Evolutionary conservation across 2,888 invertebrate species (phyloP).

Genomic region (Ophioninae sp.): DNA sequence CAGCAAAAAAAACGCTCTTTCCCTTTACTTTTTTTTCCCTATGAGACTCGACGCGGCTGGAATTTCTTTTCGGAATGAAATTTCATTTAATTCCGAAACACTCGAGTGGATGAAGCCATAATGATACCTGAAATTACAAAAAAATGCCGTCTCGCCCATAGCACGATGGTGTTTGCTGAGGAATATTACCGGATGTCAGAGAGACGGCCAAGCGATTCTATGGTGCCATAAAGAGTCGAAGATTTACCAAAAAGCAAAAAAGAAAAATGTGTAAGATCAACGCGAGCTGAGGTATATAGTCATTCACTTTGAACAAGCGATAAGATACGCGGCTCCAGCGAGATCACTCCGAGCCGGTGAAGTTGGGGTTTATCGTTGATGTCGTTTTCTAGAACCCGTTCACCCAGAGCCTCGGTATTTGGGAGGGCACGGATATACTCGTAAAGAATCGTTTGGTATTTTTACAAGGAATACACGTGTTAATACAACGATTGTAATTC

Average conservation of each 20-base stretch:
- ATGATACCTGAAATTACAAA: too few relatives aligned
- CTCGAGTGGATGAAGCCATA: too few relatives aligned
- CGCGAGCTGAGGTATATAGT: constrained; percentile 21
- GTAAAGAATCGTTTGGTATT: too few relatives aligned
- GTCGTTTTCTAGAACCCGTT: constrained; percentile 25
- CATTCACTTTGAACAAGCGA: constrained; percentile 47
- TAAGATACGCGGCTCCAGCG: constrained; percentile 42
- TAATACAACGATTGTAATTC: too few relatives aligned
- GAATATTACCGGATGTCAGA: constrained; percentile 28
- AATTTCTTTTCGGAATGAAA: too few relatives aligned
- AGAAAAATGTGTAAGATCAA: constrained; percentile 1
- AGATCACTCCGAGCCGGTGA: constrained; percentile 10
- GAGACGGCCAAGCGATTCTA: constrained; percentile 14
- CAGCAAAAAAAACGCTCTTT: too few relatives aligned
- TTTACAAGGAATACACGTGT: too few relatives aligned
- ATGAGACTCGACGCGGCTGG: too few relatives aligned
- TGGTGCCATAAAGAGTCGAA: constrained; percentile 21
- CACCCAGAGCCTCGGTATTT: not conserved
- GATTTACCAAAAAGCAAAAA: constrained; percentile 14
- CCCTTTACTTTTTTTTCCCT: too few relatives aligned
- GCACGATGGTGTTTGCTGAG: constrained; percentile 10
- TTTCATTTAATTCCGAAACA: too few relatives aligned
- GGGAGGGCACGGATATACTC: not conserved
- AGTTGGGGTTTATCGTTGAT: constrained; percentile 22
- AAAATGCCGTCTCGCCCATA: not conserved